Percentiles rank a stretch among this genome's conserved stretches.
Conservation (phyloP, 1,140 invertebrate species). For the Ctenoplectra terminalis region DNA sequence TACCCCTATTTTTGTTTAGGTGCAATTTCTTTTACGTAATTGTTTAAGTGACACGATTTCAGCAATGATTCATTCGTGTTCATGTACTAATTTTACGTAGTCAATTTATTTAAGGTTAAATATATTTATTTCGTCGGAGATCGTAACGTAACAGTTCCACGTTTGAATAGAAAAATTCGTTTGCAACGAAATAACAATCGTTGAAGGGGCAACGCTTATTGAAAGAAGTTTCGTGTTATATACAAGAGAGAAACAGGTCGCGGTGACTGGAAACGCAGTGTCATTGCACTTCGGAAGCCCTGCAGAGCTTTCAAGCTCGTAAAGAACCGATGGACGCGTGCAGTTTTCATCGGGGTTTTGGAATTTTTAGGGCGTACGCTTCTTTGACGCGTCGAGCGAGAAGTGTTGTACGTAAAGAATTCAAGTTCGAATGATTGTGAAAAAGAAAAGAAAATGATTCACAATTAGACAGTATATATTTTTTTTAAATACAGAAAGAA, state of each 20-base stretch:
- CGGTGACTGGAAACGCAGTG: constrained; percentile 27
- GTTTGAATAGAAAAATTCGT: background rate
- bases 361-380: background rate
- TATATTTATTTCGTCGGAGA: too few relatives aligned
- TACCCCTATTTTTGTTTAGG: too few relatives aligned
- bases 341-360: constrained; percentile 11
- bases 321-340: constrained; percentile 2
- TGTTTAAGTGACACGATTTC: too few relatives aligned
- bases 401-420: background rate
- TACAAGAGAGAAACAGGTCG: constrained; percentile 32
- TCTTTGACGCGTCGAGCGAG: background rate
- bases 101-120: too few relatives aligned
- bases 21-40: too few relatives aligned
- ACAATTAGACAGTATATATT: too few relatives aligned
- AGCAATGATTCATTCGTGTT: too few relatives aligned
- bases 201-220: background rate
- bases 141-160: too few relatives aligned
- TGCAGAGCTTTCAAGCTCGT: constrained; percentile 36
- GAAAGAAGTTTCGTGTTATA: constrained; percentile 24
- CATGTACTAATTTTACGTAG: too few relatives aligned
- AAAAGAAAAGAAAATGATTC: too few relatives aligned
- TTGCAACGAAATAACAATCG: background rate
- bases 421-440: background rate
- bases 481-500: too few relatives aligned
- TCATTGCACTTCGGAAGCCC: constrained; percentile 48